Evolutionary conservation across 2,888 invertebrate species (phyloP).

Genomic region (Terebella lapidaria): DNA sequence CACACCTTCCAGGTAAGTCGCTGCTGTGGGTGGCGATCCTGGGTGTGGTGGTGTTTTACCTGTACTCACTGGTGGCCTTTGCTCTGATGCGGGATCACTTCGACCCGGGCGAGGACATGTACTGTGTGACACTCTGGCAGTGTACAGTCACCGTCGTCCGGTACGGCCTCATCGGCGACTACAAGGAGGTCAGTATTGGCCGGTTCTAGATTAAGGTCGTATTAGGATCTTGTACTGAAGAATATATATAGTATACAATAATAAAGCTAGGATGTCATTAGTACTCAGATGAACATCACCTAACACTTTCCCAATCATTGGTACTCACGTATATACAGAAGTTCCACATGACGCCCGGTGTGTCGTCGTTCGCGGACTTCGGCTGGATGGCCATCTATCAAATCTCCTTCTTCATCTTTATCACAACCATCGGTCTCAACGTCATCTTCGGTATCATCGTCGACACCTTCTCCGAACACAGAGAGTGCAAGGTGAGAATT

Average conservation of each 20-base stretch:
- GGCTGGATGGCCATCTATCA: conserved; percentile 49
- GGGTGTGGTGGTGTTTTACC: conserved; percentile 51
- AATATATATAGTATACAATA: too few species aligned
- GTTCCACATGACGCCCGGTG: conserved; percentile 20
- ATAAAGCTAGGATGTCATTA: too few species aligned
- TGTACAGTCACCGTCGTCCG: conserved; percentile 51
- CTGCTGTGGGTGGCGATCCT: conserved; percentile 52
- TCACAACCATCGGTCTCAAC: conserved; percentile 54
- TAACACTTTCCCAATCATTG: too few species aligned
- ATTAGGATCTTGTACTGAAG: too few species aligned
- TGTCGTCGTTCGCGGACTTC: conserved; percentile 42
- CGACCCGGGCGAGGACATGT: conserved; percentile 41
- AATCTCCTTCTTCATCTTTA: conserved; percentile 53
- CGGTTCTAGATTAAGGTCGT: not conserved
- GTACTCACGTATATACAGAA: too few species aligned
- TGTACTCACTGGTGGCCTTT: conserved; percentile 52
- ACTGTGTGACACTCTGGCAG: conserved; percentile 50
- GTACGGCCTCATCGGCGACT: conserved; percentile 51
- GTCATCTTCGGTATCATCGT: conserved; percentile 55
- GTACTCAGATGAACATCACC: too few species aligned
- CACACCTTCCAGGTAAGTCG: conserved; percentile 47
- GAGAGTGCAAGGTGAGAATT: conserved; percentile 48
- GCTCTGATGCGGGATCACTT: conserved; percentile 50
- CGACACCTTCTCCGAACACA: conserved; percentile 53
- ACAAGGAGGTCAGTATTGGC: conserved; percentile 45